Evolutionary conservation across 1,140 invertebrate species (phyloP), one percentile per base, ranked within the genome.

Genomic region (Drosophila punjabiensis): DNA sequence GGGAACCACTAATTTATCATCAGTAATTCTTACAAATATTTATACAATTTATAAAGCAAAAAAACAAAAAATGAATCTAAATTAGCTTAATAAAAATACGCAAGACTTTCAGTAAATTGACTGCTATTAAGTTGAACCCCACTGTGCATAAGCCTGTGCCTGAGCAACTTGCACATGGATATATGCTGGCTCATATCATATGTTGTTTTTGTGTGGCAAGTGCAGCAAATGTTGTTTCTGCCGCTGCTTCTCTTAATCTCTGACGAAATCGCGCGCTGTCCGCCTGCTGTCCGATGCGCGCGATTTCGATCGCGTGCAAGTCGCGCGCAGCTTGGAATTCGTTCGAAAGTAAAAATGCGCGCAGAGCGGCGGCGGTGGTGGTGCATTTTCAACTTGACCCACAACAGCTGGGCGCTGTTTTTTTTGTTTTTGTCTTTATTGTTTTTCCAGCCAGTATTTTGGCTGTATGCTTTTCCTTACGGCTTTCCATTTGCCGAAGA

Each of bases 381-480:
- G 65, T 81, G 85, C 86, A 85, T 89, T 86, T 89, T 89, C 82
- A 89, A 89, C 85, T 89, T 89, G 85, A 89, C 85, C 85, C 86
- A 89, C 86, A 89, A 82, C 32, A 69, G 50, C 35, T 39, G 64
- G 45, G n/a, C 13, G 55, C 20, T 56, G 52, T 71, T 28, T 63
- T 48, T 71, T 52, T 60, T 74, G 53, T 60, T 45, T 69, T 70
- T 24, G 24, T 24, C 3, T 63, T 48, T 71, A 61, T 60, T 74
- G 53, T 60, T 45, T 69, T 70, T 67, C 35, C 37, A 14, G 11
- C 28, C 30, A 53, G 30, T 24, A 53, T n/a, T 18, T 41, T 9
- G 16, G 16, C 24, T n/a, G n/a, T 71, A 55, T 71, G 77, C 37
- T 62, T 80, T 74, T 58, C 18, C 60, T 66, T 33, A 47, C 30